phyloP scores from a whole-genome alignment of 1,140 invertebrate genomes.

The Myzus persicae region DNA sequence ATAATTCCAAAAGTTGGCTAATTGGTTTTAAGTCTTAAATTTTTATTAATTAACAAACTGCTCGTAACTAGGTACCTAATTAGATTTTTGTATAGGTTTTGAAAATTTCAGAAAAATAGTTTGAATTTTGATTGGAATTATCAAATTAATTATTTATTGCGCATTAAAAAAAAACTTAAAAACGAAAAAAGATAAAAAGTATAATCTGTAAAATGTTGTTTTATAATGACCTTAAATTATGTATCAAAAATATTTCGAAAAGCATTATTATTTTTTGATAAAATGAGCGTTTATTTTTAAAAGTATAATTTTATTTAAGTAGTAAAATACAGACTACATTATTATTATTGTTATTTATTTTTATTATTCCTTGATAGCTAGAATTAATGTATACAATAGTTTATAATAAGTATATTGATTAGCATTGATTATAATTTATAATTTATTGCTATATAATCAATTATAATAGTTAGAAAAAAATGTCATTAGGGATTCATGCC shows the following conservation, averaged over 20 bases:
- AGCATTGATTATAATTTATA: neutral
- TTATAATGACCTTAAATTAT: neutral
- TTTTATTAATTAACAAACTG: no score
- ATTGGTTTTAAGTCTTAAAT: no score
- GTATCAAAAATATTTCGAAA: neutral
- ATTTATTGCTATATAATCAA: neutral
- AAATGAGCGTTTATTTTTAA: neutral
- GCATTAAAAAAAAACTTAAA: neutral
- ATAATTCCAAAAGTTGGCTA: no score
- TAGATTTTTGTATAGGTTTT: no score
- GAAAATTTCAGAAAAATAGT: no score
- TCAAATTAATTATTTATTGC: no score
- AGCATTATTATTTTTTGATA: neutral
- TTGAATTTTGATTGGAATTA: no score
- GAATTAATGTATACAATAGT: neutral
- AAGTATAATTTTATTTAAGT: no score
- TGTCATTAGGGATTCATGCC: neutral
- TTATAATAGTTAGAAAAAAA: neutral
- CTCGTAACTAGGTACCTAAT: no score
- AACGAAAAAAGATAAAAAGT: neutral
- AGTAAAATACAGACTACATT: no score
- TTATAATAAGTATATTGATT: neutral
- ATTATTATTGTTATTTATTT: no score
- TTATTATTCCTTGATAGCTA: neutral
- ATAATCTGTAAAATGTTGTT: neutral